Evolutionary conservation across 2,113 vertebrate species (phyloP).

Genomic region (Bolborhynchus lineola): DNA sequence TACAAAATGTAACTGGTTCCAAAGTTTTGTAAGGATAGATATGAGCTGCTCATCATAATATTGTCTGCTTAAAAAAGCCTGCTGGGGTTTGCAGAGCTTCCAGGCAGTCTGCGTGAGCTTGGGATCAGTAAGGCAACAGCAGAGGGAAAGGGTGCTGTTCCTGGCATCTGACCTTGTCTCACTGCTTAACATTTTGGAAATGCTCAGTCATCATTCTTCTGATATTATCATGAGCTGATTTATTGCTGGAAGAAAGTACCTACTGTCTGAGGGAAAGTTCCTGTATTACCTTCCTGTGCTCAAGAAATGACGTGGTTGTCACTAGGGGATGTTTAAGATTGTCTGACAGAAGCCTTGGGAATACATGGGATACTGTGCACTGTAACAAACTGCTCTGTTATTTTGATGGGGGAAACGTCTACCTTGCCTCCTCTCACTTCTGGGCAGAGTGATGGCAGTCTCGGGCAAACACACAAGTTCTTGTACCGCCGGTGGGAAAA

Average conservation of each 20-base stretch:
- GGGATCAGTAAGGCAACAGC: background rate
- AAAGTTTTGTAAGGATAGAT: background rate
- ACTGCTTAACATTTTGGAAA: background rate
- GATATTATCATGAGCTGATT: background rate
- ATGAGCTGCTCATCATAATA: background rate
- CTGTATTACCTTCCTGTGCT: background rate
- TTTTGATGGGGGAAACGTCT: background rate
- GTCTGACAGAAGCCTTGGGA: background rate
- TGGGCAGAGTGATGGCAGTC: background rate
- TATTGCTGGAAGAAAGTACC: background rate
- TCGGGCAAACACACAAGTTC: background rate
- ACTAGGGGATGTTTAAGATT: background rate
- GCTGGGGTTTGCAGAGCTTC: fast-evolving
- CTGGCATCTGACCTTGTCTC: background rate
- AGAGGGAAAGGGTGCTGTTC: background rate
- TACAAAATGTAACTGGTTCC: background rate
- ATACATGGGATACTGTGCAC: fast-evolving
- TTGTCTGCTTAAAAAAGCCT: background rate
- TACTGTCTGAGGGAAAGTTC: background rate
- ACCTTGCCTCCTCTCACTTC: background rate
- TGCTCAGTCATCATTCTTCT: background rate
- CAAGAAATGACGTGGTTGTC: background rate
- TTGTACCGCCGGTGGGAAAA: background rate
- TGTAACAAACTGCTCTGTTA: background rate
- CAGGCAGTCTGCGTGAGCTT: background rate